Percentiles rank a stretch among this genome's conserved stretches.
These are phyloP conservation scores for Spilogale gracilis DNA, from an alignment of 2,113 vertebrate species.

Conservation along the genomic window DNA sequence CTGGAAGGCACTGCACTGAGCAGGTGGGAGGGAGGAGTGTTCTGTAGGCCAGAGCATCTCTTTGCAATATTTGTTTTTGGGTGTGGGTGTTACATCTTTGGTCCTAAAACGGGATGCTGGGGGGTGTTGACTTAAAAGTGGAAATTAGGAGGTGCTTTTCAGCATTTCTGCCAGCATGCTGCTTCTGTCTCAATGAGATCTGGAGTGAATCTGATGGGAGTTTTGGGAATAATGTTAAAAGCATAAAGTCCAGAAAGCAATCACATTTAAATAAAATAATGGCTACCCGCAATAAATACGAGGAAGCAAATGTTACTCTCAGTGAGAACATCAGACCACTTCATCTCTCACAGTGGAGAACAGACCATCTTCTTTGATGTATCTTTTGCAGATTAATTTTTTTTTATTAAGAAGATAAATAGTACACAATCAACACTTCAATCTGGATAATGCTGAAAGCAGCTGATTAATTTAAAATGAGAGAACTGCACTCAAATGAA, in stretches of 20 bases:
- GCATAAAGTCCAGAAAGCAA: constrained; percentile 43
- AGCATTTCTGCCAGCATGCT: background rate
- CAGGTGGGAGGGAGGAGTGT: fast-evolving
- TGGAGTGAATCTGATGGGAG: background rate
- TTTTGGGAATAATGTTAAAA: constrained; percentile 10
- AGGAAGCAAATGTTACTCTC: background rate
- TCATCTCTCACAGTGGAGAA: constrained; percentile 61
- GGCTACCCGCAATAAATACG: constrained; percentile 47
- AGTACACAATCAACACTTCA: constrained; percentile 73
- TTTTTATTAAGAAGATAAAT: constrained; percentile 74
- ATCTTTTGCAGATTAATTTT: constrained; percentile 71
- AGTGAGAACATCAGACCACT: constrained; percentile 59
- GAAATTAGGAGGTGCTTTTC: background rate
- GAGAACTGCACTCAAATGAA: constrained; percentile 71
- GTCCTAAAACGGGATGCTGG: background rate
- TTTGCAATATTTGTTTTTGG: background rate
- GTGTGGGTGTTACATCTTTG: background rate
- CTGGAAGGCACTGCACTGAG: fast-evolving
- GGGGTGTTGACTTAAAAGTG: background rate
- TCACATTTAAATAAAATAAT: constrained; percentile 53
- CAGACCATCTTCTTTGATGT: constrained; percentile 68
- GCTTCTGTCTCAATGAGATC: background rate
- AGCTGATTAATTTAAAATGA: constrained; percentile 78
- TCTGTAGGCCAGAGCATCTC: background rate
- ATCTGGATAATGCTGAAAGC: constrained; percentile 72